Evolutionary conservation across 2,113 vertebrate genomes (phyloP).

Genomic region (Micromys minutus): DNA sequence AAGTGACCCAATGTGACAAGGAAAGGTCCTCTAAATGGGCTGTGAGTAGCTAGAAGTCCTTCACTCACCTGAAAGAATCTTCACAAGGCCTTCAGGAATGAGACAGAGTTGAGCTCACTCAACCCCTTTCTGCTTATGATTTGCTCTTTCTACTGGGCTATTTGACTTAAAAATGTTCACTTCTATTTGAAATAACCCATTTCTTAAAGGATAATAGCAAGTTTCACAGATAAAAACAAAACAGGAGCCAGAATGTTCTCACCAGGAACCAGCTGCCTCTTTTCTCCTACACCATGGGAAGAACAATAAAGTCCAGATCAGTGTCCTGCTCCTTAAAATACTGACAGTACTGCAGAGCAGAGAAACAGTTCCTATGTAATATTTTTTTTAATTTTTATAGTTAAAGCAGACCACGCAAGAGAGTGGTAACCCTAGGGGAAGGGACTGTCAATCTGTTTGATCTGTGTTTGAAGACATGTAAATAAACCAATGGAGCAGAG

Average conservation of each 20-base stretch:
- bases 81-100: constrained; percentile 21
- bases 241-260: not conserved
- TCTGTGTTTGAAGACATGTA: not conserved
- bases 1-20: not conserved
- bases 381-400: not conserved
- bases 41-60: not conserved
- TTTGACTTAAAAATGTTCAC: not conserved
- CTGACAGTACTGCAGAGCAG: not conserved
- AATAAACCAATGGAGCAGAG: not conserved
- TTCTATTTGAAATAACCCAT: constrained; percentile 12
- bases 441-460: not conserved
- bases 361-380: not conserved
- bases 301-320: fast-evolving
- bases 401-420: not conserved
- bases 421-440: not conserved
- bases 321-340: not conserved
- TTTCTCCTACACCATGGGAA: not conserved
- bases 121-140: not conserved
- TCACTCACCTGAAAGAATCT: not conserved
- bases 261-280: not conserved
- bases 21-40: not conserved
- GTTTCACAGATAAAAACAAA: constrained; percentile 24
- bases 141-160: not conserved
- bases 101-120: not conserved
- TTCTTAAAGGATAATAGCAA: not conserved